Evolutionary conservation across 2,113 vertebrate species (phyloP).

Genomic region (Nothobranchius kuhntae): DNA sequence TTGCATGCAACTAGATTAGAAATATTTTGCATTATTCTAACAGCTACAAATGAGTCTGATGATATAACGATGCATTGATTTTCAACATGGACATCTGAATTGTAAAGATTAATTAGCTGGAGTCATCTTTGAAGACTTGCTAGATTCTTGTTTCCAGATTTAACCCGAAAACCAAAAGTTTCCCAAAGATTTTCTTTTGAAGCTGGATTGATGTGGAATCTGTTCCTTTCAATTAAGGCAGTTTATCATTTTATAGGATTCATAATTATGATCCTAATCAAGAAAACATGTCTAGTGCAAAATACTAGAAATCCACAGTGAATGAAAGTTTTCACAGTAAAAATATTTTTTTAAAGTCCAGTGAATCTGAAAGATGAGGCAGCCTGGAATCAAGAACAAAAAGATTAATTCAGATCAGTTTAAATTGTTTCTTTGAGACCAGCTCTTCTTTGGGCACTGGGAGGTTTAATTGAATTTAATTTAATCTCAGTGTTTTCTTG

Average conservation of each 20-base stretch:
- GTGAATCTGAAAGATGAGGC: constrained; percentile 21
- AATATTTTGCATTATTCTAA: no score
- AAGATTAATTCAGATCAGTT: constrained; percentile 58
- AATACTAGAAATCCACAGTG: constrained; percentile 3
- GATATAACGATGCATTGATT: no score
- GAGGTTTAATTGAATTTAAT: constrained; percentile 51
- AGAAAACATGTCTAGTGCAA: constrained; percentile 21
- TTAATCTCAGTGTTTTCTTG: constrained; percentile 53
- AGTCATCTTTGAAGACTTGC: neutral
- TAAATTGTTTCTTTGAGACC: constrained; percentile 31
- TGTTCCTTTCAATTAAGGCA: neutral
- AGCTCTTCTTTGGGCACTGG: constrained; percentile 49
- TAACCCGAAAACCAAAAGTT: neutral
- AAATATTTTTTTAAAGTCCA: constrained; percentile 19
- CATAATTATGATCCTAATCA: neutral
- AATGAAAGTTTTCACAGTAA: neutral
- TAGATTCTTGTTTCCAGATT: neutral
- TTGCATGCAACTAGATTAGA: no score
- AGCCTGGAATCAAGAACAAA: constrained; percentile 39
- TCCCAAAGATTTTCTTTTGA: neutral
- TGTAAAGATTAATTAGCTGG: neutral
- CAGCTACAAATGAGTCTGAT: no score
- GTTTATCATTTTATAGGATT: neutral
- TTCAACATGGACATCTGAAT: neutral
- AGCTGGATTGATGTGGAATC: neutral